A percentile compares a stretch with the other conserved stretches of the same genome.
Conservation (phyloP, 2,888 invertebrate genomes). For the Chelonus formosanus region DNA sequence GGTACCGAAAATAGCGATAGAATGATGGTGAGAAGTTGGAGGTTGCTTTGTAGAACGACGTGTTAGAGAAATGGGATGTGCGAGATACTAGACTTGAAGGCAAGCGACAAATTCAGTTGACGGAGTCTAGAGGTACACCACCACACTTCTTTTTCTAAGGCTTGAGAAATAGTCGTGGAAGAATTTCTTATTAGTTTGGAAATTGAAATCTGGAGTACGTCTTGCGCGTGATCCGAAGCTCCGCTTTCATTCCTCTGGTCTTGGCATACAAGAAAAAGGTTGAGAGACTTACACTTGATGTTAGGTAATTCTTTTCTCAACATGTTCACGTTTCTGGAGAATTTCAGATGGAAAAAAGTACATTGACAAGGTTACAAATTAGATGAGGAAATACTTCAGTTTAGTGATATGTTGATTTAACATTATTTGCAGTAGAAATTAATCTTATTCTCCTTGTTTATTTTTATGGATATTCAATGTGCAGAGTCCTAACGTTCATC, state of each 20-base stretch:
- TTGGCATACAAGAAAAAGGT: slow-evolving; percentile 23
- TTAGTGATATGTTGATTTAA: not conserved
- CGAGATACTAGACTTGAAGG: not conserved
- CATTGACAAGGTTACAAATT: slow-evolving; percentile 14
- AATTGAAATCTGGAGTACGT: slow-evolving; percentile 50
- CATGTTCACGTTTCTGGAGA: slow-evolving; percentile 14
- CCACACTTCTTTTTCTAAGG: slow-evolving; percentile 27
- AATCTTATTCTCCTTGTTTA: not conserved
- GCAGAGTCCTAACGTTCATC: not conserved
- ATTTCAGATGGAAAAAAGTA: slow-evolving; percentile 12
- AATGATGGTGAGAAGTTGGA: slow-evolving; percentile 18
- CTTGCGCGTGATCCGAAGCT: slow-evolving; percentile 20
- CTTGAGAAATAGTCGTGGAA: slow-evolving; percentile 49
- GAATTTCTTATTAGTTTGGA: slow-evolving; percentile 59
- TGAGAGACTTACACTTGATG: slow-evolving; percentile 19
- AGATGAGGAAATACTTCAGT: slow-evolving; percentile 12
- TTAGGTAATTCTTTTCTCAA: slow-evolving; percentile 27
- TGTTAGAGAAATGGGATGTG: slow-evolving; percentile 31
- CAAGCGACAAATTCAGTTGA: slow-evolving; percentile 46
- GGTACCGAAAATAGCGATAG: slow-evolving; percentile 38
- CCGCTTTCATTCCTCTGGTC: slow-evolving; percentile 15
- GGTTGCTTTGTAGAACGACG: slow-evolving; percentile 26
- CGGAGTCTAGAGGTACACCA: slow-evolving; percentile 13
- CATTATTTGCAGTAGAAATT: slow-evolving; percentile 11
- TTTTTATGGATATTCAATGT: not conserved